Percentiles rank a stretch among this genome's conserved stretches.
These are phyloP conservation scores for Pomatorhinus ruficollis DNA, from an alignment of 2,113 vertebrate genomes.

Conservation along the genomic window DNA sequence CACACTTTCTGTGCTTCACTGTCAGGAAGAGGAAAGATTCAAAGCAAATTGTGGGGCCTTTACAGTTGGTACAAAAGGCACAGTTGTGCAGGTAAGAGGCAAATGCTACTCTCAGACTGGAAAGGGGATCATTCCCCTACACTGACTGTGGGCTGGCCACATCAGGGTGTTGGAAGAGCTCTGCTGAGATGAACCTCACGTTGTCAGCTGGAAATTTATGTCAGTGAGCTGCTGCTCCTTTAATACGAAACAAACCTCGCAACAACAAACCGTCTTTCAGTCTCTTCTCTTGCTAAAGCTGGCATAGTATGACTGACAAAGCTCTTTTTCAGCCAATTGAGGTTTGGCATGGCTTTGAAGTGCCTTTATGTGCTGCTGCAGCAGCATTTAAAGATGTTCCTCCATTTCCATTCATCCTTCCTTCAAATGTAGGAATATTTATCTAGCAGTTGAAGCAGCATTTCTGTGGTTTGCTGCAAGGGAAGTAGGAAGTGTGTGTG, in stretches of 20 bases:
- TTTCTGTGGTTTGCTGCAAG: not conserved
- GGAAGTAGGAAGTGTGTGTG: not conserved
- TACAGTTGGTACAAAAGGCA: not conserved
- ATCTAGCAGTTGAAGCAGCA: not conserved
- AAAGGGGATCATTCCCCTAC: not conserved
- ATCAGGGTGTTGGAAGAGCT: not conserved
- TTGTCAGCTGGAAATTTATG: not conserved
- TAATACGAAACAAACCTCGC: rapidly evolving
- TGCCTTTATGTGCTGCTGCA: not conserved
- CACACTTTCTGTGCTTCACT: rapidly evolving
- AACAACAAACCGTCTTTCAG: not conserved
- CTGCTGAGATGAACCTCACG: not conserved
- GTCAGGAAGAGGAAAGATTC: not conserved
- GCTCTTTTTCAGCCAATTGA: not conserved
- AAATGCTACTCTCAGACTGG: not conserved
- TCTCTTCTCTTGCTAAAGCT: not conserved
- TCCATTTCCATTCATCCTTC: not conserved
- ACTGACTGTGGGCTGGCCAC: rapidly evolving
- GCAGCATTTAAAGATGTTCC: not conserved
- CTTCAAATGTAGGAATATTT: not conserved
- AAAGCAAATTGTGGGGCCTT: not conserved
- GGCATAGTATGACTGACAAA: not conserved
- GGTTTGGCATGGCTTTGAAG: not conserved
- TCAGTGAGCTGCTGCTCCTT: not conserved
- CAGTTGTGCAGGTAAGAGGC: not conserved